Conservation (phyloP, 23 tunicate genomes). For the Ciona savignyi region DNA sequence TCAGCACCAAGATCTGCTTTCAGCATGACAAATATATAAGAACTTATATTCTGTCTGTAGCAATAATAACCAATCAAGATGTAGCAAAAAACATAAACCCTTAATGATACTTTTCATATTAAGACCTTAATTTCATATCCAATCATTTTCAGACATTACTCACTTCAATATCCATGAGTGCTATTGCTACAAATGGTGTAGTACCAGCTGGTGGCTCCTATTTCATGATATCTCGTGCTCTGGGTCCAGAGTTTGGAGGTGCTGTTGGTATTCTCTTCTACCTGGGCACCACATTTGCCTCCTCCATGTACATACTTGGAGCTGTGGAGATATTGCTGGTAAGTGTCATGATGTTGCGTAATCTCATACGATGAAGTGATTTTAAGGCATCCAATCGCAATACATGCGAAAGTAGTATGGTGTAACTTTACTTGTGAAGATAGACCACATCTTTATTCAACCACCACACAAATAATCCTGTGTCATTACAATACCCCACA, state of each 20-base stretch:
- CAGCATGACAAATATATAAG: too few species aligned
- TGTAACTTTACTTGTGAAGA: too few species aligned
- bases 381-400: background rate
- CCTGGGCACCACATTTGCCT: constrained; percentile 98
- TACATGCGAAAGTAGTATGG: background rate
- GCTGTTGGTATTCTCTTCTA: constrained; percentile 97
- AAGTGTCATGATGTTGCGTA: background rate
- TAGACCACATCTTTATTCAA: too few species aligned
- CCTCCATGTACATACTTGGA: constrained; percentile 96
- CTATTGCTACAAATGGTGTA: constrained; percentile 95
- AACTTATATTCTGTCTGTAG: too few species aligned
- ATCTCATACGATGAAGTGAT: background rate
- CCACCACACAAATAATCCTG: too few species aligned
- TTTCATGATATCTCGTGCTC: constrained; percentile 96
- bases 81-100: too few species aligned
- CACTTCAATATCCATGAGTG: constrained; percentile 93
- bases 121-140: too few species aligned
- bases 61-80: too few species aligned
- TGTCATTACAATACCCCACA: too few species aligned
- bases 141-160: constrained; percentile 82
- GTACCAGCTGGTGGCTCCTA: constrained; percentile 99
- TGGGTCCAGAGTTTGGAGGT: constrained; percentile 97
- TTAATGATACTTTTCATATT: too few species aligned
- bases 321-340: constrained; percentile 93
- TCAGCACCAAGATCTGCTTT: background rate